These are phyloP conservation scores for Prunella himalayana DNA, from an alignment of 2,113 vertebrate species.

Conservation along the genomic window DNA sequence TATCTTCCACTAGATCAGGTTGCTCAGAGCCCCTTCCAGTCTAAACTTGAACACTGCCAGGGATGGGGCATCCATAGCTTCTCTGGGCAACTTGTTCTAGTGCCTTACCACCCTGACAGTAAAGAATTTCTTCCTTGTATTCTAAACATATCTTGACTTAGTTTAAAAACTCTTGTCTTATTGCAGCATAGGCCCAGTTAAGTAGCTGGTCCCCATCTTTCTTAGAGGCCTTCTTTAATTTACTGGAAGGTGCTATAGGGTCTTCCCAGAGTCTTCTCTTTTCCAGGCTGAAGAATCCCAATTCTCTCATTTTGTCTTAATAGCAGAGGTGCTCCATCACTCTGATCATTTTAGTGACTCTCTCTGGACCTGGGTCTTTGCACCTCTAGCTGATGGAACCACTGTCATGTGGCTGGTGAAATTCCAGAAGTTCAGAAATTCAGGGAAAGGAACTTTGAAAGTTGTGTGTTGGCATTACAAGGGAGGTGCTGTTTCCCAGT, in stretches of 20 bases:
- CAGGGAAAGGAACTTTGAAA: background rate
- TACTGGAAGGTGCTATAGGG: background rate
- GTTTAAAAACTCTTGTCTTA: background rate
- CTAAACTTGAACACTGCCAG: background rate
- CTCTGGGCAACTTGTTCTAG: background rate
- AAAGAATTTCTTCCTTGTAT: background rate
- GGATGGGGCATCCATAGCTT: background rate
- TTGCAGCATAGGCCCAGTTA: background rate
- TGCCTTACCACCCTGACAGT: background rate
- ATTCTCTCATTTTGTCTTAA: background rate
- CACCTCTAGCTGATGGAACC: background rate
- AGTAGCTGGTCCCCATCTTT: background rate
- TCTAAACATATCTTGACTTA: background rate
- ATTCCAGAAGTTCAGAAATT: background rate
- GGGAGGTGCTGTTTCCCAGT: background rate
- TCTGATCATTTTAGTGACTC: background rate
- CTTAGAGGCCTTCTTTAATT: too few species aligned
- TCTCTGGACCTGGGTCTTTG: background rate
- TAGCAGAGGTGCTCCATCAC: background rate
- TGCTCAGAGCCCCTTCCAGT: background rate
- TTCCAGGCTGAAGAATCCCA: background rate
- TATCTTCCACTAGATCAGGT: background rate
- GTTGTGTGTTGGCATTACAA: fast-evolving
- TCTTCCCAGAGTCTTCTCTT: background rate
- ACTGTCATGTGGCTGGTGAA: background rate